Base-by-base conservation (phyloP, 2,888 invertebrate genomes). In the Cylloceria caligata region DNA sequence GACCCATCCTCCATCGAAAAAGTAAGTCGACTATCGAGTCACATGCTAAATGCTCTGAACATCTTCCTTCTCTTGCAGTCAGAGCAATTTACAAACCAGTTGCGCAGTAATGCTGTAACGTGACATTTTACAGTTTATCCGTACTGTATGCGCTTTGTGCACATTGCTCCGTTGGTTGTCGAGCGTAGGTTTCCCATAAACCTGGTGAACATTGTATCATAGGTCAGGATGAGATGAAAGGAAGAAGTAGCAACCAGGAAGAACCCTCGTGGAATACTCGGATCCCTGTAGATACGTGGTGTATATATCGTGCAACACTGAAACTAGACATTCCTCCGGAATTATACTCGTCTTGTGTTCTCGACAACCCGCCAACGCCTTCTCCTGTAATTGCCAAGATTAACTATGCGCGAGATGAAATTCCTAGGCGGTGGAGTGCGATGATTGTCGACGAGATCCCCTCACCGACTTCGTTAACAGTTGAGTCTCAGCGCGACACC, bases 381-480 rank as follows among this genome's bases (percentile, higher is more conserved):
- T 75, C 81, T 30, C 57, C 36, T 78, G 88, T 89, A 90, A 90
- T 89, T 90, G 89, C 86, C 86, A 86, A 91, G 90, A 91, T 91
- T 91, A 91, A 91, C 90, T 91, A 89, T 90, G 88, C 85, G 86
- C 88, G 85, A 90, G 90, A 91, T 90, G 91, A 90, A 91, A 91
- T 91, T 91, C 91, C 89, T 85, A 83, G 75, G 79, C 84, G 83
- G 74, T 78, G 73, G 83, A 79, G 83, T 86, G 55, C 55, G 87
- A 88, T 87, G 86, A 87, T 88, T 85, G 80, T 83, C 80, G 84
- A 73, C 64, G 83, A 42, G 24, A 49, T 64, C 67, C 16, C n/a
- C 30, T 57, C 13, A 1, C 19, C 21, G 49, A 21, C 34, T 11
- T n/a, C n/a, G 57, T n/a, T 57, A 34, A 34, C 57, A 16, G n/a